phyloP scores from a whole-genome alignment of 2,888 invertebrate genomes.

The Eledone cirrhosa region DNA sequence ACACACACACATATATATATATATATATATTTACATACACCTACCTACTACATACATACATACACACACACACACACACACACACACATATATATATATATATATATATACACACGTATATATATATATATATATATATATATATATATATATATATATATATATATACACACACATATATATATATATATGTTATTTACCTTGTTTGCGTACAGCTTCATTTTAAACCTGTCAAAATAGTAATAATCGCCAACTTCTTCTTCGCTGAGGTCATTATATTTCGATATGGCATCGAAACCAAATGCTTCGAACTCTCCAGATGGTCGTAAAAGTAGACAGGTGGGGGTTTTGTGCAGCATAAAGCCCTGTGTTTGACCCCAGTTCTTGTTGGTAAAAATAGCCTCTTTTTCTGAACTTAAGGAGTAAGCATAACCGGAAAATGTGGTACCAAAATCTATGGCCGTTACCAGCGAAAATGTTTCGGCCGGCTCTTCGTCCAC shows the following conservation, averaged over 20 bases:
- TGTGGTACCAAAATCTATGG: conserved; percentile 60
- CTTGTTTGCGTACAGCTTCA: conserved; percentile 60
- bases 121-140: too few species aligned
- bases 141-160: too few species aligned
- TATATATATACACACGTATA: too few species aligned
- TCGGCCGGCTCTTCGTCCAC: conserved; percentile 24
- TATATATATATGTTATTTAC: conserved; percentile 35
- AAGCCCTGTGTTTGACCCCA: conserved; percentile 62
- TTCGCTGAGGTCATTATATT: conserved; percentile 55
- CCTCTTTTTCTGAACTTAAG: conserved; percentile 52
- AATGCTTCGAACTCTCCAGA: conserved; percentile 58
- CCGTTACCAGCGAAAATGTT: conserved; percentile 45
- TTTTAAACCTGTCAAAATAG: conserved; percentile 60
- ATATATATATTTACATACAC: too few species aligned
- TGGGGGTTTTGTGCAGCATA: conserved; percentile 58
- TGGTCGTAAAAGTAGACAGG: conserved; percentile 54
- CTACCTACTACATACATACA: too few species aligned
- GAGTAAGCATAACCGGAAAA: conserved; percentile 61
- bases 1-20: too few species aligned
- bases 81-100: too few species aligned
- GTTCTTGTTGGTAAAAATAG: conserved; percentile 58
- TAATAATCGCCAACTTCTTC: conserved; percentile 55
- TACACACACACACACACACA: too few species aligned
- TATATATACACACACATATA: too few species aligned
- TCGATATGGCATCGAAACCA: conserved; percentile 59